A percentile compares a stretch with the other conserved stretches of the same genome.
Evolutionary conservation across 2,888 invertebrate genomes (phyloP).

Genomic region (Cerceris rybyensis): DNA sequence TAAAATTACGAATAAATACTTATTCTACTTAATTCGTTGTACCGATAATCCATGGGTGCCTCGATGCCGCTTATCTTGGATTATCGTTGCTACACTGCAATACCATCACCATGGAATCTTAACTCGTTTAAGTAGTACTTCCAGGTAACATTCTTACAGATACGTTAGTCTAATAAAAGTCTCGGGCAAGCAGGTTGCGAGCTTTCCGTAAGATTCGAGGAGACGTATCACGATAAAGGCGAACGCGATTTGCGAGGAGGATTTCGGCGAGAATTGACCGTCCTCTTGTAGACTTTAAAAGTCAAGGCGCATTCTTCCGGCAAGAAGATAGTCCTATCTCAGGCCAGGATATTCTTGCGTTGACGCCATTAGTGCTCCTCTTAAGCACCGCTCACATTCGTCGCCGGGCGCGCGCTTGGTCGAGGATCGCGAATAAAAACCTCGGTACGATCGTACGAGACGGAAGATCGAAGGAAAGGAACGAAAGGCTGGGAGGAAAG

Average conservation of each 20-base stretch:
- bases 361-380: constrained; percentile 75
- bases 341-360: constrained; percentile 64
- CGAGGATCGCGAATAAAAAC: constrained; percentile 71
- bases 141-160: no score
- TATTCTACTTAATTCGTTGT: no score
- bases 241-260: constrained; percentile 11
- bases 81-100: no score
- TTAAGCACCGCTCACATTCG: constrained; percentile 66
- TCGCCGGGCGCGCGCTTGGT: constrained; percentile 56
- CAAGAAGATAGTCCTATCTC: constrained; percentile 54
- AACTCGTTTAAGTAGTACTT: no score
- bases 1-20: no score
- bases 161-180: not conserved
- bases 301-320: constrained; percentile 46
- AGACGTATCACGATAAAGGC: constrained; percentile 15
- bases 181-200: not conserved
- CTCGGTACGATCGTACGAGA: constrained; percentile 34
- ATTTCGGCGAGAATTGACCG: constrained; percentile 19
- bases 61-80: no score
- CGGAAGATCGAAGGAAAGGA: constrained; percentile 9
- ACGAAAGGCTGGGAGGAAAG: constrained; percentile 2
- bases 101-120: no score
- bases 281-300: constrained; percentile 43
- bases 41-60: no score
- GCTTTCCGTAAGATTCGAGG: constrained; percentile 14